A percentile compares a stretch with the other conserved stretches of the same genome.
These are phyloP conservation scores for Poecile montanus DNA, from an alignment of 2,797 vertebrate species.

Conservation along the genomic window DNA sequence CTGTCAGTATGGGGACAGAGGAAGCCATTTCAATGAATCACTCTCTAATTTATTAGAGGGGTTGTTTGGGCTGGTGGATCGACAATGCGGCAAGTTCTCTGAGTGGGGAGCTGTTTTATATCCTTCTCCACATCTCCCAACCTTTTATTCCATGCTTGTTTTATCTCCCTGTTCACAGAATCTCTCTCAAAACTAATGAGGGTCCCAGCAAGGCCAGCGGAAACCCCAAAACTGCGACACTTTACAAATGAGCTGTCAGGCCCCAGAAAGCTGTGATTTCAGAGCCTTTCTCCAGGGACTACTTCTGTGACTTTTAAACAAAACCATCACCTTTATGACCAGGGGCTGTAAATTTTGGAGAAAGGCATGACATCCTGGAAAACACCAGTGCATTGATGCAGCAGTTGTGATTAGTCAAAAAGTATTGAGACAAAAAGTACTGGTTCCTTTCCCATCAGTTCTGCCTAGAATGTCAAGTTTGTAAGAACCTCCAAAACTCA, in stretches of 20 bases:
- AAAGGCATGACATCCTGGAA: not conserved
- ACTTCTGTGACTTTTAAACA: not conserved
- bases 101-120: not conserved
- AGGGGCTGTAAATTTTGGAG: not conserved
- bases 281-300: not conserved
- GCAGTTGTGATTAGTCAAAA: not conserved
- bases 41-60: slow-evolving; percentile 70
- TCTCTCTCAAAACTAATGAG: not conserved
- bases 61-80: slow-evolving; percentile 52
- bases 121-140: not conserved
- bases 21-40: slow-evolving; percentile 71
- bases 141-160: not conserved
- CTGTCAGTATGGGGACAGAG: slow-evolving; percentile 56
- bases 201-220: not conserved
- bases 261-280: not conserved
- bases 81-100: not conserved
- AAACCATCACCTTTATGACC: not conserved
- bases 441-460: not conserved
- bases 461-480: not conserved
- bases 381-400: not conserved
- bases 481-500: not conserved
- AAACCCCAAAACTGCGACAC: not conserved
- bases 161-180: not conserved
- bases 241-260: not conserved
- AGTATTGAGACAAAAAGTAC: not conserved